Evolutionary conservation across 2,888 invertebrate species (phyloP), one percentile per base, ranked within the genome.

Genomic region (Chrysopilus asiliformis): DNA sequence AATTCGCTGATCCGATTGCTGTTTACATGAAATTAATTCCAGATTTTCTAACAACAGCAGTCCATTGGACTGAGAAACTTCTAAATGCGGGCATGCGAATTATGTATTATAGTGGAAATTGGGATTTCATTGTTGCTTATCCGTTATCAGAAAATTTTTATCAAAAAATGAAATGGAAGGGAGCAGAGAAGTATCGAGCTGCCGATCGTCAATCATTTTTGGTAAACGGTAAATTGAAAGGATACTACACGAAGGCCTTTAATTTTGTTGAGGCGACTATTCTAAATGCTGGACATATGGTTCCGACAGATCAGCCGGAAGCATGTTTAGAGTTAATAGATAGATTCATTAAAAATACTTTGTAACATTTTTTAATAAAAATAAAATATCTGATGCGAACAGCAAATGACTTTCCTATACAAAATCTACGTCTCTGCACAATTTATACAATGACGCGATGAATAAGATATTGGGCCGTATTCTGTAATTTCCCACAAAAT

Each of bases 201-300:
- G 60, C 65, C 0, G 57, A 56, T 32, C 56, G 70, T 19, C 47
- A 51, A 31, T 60, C 68, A 1, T 68, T 69, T 63, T 53, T 58
- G 43, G 66, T 69, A 34, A 53, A 67, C 34, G 58, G 57, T 3
- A 52, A 53, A n/a, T 56, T 74, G 36, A 69, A 67, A 32, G 74
- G 74, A 54, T 74, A 74, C 49, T 68, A 67, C 38, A 72, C 68
- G 51, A 61, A 57, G 26, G 68, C 67, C 2, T 68, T 66, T 2
- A 72, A 72, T 45, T 64, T 77, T 24, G 68, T 68, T 1, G 74
- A 75, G 48, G 68, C 74, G 9, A 62, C 75, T 56, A 62, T 77
- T 8, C 61, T 74, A 14, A 70, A 73, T 30, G 72, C 77, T 2
- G 79, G 79, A 1, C 78, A 79, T 52, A 72, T 77, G 71, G 73